Base-by-base conservation (phyloP, 1,140 invertebrate species). In the Octopus bimaculoides region DNA sequence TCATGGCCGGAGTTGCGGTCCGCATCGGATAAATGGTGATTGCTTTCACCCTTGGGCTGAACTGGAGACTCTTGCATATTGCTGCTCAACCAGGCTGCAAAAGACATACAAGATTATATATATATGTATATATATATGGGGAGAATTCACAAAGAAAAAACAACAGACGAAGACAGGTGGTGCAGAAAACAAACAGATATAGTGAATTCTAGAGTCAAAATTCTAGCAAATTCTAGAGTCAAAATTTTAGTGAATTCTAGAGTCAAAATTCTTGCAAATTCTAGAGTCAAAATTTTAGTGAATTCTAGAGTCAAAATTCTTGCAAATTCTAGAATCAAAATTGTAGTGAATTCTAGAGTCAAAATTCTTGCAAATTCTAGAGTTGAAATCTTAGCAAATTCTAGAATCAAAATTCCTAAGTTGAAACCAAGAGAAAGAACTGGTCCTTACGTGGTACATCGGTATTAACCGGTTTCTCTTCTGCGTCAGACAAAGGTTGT, bases 1-100 rank as follows among this genome's bases (percentile, higher is more conserved):
- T 41, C 52, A 52, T 52, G 41, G 26, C 14, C 20, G 8, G 52
- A 14, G 8, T 75, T 54, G 6, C 74, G 74, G 5, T 75, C 74
- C 14, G 5, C 14, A 17, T 75, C 74, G 5, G 52, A 52, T 52
- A 75, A 54, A 17, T 75, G 74, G 9, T n/a, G 26, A 17, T 5
- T 54, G 17, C 20, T 75, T 75, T 7, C 74, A n/a, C 74, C 52
- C 66, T 69, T 69, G 74, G 74, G 74, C 17, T 75, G 74, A 4
- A 75, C 74, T 14, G 74, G 74, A 75, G 17, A 17, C 8, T 54
- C 20, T 17, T 75, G 74, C 17, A 75, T 9, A 14, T 52, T 75
- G 0, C 20, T 52, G 12, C 20, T 54, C 17, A 75, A 54, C 74
- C 74, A 75, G 74, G 74, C 74, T 75, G 74, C 5, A 75, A 75